Base-by-base conservation (phyloP, 2,888 invertebrate species). In the Ceramica pisi region DNA sequence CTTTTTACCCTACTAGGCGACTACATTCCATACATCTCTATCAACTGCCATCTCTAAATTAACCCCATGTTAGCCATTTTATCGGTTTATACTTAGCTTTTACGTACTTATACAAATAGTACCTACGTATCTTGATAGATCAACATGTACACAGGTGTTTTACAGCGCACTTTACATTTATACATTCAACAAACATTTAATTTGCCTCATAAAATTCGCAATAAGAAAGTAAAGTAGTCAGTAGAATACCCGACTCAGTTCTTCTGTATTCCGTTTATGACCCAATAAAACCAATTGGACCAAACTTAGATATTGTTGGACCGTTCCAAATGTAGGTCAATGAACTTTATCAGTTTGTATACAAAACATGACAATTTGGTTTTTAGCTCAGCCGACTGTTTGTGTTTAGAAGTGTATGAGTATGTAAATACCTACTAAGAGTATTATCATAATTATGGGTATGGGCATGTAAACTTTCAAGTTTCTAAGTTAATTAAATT, bases 261-360 rank as follows among this genome's bases (percentile, higher is more conserved):
- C 9, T 70, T 65, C 38, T 60, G 16, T 59, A 62, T 55, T 56
- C 19, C 31, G 21, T 71, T 68, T 75, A 69, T 68, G 76, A 67
- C 70, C 73, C 71, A 72, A 72, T 81, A 74, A 71, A 61, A 59
- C 23, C 38, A 65, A 68, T 71, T 67, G 26, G 51, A 62, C 56
- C 69, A 68, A 48, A 62, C 57, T 35, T 31, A 57, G 70, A 80
- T 79, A 60, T 66, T 73, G 59, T 66, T 62, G 48, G 55, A 59
- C 56, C 41, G 61, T 46, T 21, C 61, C 51, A 72, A 69, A 85
- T 70, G 56, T 78, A 62, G 75, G 72, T 69, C 75, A 79, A 57
- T 71, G 78, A 84, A 81, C 86, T 86, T 83, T 80, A 84, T 84
- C 84, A 78, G 57, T 67, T 77, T 71, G 67, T 86, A 64, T 55